Conservation (phyloP, 2,797 vertebrate species). For the Gila robusta region DNA sequence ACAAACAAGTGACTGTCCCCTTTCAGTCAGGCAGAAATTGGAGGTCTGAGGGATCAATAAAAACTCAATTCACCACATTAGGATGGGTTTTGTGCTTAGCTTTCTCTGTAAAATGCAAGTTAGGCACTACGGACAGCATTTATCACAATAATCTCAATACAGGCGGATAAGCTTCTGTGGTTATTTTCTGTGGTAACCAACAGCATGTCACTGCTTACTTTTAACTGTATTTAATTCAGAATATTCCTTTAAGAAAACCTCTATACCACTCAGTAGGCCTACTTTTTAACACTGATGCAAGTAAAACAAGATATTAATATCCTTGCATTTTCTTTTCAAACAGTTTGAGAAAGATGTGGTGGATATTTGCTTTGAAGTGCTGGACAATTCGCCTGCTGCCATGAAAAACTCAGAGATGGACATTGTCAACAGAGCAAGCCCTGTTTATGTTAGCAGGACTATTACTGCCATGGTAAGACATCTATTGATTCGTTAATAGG, state of each 20-base stretch:
- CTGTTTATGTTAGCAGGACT: conserved; percentile 82
- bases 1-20: conserved; percentile 66
- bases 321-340: conserved; percentile 17
- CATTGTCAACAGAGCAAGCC: conserved; percentile 77
- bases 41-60: neutral
- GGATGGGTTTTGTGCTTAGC: neutral
- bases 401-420: conserved; percentile 77
- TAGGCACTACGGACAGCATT: neutral
- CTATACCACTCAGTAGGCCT: neutral
- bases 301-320: neutral
- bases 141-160: neutral
- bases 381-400: conserved; percentile 84
- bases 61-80: neutral
- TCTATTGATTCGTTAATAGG: neutral
- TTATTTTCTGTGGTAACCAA: neutral
- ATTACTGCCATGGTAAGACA: conserved; percentile 84
- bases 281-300: neutral
- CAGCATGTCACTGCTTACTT: neutral
- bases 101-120: neutral
- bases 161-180: neutral
- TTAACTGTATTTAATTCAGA: neutral
- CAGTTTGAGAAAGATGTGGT: conserved; percentile 87
- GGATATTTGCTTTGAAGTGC: conserved; percentile 87
- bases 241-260: neutral
- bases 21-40: conserved; percentile 23